Evolutionary conservation across 1,140 invertebrate genomes (phyloP), one percentile per base, ranked within the genome.

Genomic region (Panulirus ornatus): DNA sequence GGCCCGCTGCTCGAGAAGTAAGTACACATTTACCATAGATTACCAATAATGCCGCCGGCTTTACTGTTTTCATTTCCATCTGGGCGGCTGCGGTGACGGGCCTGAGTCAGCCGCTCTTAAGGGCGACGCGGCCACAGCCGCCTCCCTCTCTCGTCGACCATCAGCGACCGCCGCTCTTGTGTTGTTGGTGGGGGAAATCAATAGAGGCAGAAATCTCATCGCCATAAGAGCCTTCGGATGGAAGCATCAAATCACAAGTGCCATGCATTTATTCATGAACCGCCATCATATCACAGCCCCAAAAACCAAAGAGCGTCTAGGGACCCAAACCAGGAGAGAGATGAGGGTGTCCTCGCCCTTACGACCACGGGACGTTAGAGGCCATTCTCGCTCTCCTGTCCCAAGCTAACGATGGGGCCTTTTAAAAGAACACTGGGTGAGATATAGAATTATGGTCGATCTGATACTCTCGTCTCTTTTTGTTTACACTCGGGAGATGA

Each of bases 211-310:
- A 91, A 91, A 91, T 91, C 89, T 91, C 89, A 91, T 91, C 89
- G 89, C 89, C 63, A 85, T 91, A 85, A 91, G 89, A 91, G 89
- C 89, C 84, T 85, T 78, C 54, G 82, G 84, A 91, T 91, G 89
- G 89, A 85, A 91, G 89, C 89, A 91, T 91, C 89, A 91, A 91
- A 91, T 91, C 89, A 91, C 89, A 91, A 91, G 83, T 91, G 89
- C 83, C 89, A 91, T 91, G 89, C 75, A 91, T 91, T 91, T 91
- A 91, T 91, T 91, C 89, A 91, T 91, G 89, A 91, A 82, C 54
- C 84, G 89, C 89, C 89, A 91, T 85, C 89, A 91, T 86, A 84
- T 78, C 84, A 85, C 83, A 70, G 75, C 84, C 75, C 83, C 58
- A 44, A 90, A 84, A 90, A 79, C 73, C 51, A 79, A 78, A 79